A percentile compares a stretch with the other conserved stretches of the same genome.
phyloP scores from a whole-genome alignment of 1,140 invertebrate genomes.

The Xylocopa sonorina region DNA sequence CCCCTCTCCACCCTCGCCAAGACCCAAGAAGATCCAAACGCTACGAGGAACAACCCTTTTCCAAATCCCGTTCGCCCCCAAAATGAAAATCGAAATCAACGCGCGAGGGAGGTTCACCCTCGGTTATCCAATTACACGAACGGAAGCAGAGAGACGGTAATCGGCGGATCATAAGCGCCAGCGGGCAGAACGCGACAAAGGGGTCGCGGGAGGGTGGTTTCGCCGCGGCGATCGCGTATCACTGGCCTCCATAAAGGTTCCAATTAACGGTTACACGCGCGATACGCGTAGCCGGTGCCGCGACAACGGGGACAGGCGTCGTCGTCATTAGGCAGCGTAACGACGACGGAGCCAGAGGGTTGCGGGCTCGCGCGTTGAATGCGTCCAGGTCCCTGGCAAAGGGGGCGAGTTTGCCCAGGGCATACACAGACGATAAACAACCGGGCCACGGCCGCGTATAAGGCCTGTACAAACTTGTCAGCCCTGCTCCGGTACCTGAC shows the following conservation, averaged over 20 bases:
- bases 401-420: slow-evolving; percentile 46
- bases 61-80: neutral
- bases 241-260: slow-evolving; percentile 25
- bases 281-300: slow-evolving; percentile 2
- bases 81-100: neutral
- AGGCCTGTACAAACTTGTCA: slow-evolving; percentile 50
- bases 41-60: neutral
- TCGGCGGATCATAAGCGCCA: slow-evolving; percentile 25
- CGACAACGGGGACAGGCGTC: neutral
- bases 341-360: slow-evolving; percentile 32
- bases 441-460: slow-evolving; percentile 7
- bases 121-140: slow-evolving; percentile 27
- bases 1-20: neutral
- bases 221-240: slow-evolving; percentile 17
- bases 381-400: slow-evolving; percentile 11
- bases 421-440: slow-evolving; percentile 60
- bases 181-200: neutral
- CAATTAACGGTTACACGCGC: slow-evolving; percentile 45
- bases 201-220: neutral
- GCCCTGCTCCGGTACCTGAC: slow-evolving; percentile 15
- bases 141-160: slow-evolving; percentile 14
- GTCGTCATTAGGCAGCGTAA: slow-evolving; percentile 51
- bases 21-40: neutral
- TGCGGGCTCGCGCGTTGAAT: slow-evolving; percentile 29
- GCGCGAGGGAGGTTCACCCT: no score